Conservation (phyloP, 2,797 vertebrate species). For the Anguilla anguilla region DNA sequence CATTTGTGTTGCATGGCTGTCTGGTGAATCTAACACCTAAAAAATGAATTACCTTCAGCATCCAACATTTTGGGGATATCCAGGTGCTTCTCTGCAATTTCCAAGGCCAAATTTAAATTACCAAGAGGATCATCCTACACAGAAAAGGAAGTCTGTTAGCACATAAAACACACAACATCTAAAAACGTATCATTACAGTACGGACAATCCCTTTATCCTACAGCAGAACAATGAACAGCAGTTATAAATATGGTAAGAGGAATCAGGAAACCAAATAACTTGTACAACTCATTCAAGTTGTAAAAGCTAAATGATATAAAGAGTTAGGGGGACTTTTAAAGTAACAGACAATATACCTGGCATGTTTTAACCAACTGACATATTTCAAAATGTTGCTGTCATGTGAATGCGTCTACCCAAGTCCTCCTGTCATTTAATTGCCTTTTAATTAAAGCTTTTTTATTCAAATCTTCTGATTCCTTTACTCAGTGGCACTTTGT, state of each 20-base stretch:
- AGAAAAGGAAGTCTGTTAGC: constrained; percentile 30
- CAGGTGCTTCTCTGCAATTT: constrained; percentile 85
- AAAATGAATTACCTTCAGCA: constrained; percentile 76
- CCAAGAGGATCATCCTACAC: constrained; percentile 82
- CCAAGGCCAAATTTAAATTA: constrained; percentile 86
- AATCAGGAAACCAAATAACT: neutral
- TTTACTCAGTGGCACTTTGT: neutral
- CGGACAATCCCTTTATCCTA: neutral
- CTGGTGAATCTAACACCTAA: neutral
- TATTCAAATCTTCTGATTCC: neutral
- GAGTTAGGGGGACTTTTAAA: neutral
- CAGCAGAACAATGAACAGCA: neutral
- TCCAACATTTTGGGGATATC: constrained; percentile 90
- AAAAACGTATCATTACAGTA: neutral
- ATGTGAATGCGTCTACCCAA: neutral
- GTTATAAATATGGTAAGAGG: neutral
- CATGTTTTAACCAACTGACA: neutral
- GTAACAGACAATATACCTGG: neutral
- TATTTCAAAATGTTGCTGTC: neutral
- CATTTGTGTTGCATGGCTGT: neutral
- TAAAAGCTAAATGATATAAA: neutral
- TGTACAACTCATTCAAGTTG: neutral
- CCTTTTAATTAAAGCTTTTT: neutral
- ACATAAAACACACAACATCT: neutral
- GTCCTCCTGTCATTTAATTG: neutral